Evolutionary conservation across 2,888 invertebrate species (phyloP), one percentile per base, ranked within the genome.

Genomic region (Brachylomia viminalis): DNA sequence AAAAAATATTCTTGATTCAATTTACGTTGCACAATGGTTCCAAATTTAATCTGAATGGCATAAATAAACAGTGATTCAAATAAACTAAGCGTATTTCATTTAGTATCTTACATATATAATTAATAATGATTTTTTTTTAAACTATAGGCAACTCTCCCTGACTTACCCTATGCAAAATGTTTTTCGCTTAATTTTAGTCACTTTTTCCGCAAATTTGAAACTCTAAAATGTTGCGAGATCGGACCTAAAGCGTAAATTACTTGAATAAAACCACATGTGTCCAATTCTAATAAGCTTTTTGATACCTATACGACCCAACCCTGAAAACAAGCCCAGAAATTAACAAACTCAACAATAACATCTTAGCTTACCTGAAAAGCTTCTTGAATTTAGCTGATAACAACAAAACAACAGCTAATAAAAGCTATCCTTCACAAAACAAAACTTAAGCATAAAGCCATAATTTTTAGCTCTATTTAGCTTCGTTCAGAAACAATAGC

Each of bases 381-480:
- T 33, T 38, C 47, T 42, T 27, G 23, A 27, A 42, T 23, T 23
- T 33, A 61, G 23, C 42, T 47, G 64, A 78, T 66, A 49, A 62
- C 38, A 58, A 56, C 42, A 58, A 54, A 62, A 33, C 17, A 71
- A 42, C 47, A 64, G 61, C 58, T 73, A 72, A 75, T 75, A 69
- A 75, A 33, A n/a, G 27, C 11, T 27, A 58, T 73, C 30, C 52
- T 62, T 67, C 38, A 68, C 68, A 66, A 67, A 66, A 62, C 58
- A 47, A 61, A n/a, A 10, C 45, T 66, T 42, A 52, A 80, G 30
- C 58, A 56, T 56, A 74, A 72, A 80, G 58, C 72, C 54, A 75
- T 84, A 15, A 84, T 75, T 79, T 79, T 87, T 70, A 86, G 82
- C 82, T 84, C 62, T 76, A 85, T 85, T 82, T 82, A 77, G 68